These are phyloP conservation scores for Thysanoteuthis rhombus DNA, from an alignment of 2,888 invertebrate species.

Conservation along the genomic window DNA sequence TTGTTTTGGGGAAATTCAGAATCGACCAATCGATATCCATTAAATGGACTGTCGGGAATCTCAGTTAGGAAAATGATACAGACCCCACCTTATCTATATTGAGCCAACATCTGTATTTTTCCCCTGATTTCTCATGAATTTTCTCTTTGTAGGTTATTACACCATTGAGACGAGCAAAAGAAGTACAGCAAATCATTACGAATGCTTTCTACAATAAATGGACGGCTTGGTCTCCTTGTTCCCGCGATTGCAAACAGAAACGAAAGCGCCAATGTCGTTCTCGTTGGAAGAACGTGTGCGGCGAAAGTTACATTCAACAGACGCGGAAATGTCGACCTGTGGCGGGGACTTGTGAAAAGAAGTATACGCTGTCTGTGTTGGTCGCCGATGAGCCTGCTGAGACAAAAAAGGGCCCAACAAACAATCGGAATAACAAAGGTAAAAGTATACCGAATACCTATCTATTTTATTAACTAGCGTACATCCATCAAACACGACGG, in stretches of 20 bases:
- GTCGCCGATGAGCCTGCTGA: neutral
- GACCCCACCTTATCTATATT: no score
- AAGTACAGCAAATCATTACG: slow-evolving; percentile 52
- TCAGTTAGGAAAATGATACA: no score
- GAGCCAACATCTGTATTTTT: neutral
- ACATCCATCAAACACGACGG: no score
- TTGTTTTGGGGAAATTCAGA: no score
- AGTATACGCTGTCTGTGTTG: neutral
- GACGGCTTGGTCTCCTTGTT: slow-evolving; percentile 86
- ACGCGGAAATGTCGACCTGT: slow-evolving; percentile 86
- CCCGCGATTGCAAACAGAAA: slow-evolving; percentile 81
- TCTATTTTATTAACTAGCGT: no score
- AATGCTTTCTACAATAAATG: slow-evolving; percentile 72
- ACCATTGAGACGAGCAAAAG: neutral
- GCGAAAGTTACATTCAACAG: slow-evolving; percentile 81
- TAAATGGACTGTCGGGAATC: no score
- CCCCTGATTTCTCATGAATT: neutral
- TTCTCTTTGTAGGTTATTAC: neutral
- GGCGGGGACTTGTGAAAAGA: slow-evolving; percentile 54
- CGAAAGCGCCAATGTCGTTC: slow-evolving; percentile 79
- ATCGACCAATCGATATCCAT: no score
- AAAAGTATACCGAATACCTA: no score
- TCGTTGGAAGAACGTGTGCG: slow-evolving; percentile 77
- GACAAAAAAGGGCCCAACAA: neutral
- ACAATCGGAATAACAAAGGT: neutral